Conservation (phyloP, 2,797 vertebrate genomes). For the Setipinna tenuifilis region DNA sequence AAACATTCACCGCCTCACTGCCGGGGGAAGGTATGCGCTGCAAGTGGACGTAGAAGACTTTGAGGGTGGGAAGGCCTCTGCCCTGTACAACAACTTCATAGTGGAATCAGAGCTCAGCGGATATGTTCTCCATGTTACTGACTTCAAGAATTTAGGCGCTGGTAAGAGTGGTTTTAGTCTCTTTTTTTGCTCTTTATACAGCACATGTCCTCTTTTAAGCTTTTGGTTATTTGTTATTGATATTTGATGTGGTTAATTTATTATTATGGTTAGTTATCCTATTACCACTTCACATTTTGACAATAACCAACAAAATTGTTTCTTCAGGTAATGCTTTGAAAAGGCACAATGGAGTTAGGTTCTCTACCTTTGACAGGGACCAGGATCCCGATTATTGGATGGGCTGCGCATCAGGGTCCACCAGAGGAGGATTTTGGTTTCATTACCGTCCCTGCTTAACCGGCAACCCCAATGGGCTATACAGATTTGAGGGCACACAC, state of each 20-base stretch:
- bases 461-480: not conserved
- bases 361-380: not conserved
- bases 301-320: no score
- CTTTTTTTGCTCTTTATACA: no score
- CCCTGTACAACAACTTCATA: not conserved
- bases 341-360: not conserved
- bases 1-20: not conserved
- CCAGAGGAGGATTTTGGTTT: not conserved
- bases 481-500: not conserved
- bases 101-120: not conserved
- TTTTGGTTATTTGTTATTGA: no score
- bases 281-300: no score
- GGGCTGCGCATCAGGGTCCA: no score
- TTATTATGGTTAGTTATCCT: no score
- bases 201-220: no score
- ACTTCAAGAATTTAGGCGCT: not conserved
- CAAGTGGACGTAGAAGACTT: not conserved
- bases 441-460: not conserved
- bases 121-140: not conserved
- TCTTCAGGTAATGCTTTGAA: not conserved
- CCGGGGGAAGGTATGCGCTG: not conserved
- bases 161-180: not conserved
- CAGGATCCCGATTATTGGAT: not conserved
- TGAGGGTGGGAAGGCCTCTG: not conserved
- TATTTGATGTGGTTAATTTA: no score